These are phyloP conservation scores for Plebejus melissa DNA, from an alignment of 2,888 invertebrate species.

Conservation along the genomic window DNA sequence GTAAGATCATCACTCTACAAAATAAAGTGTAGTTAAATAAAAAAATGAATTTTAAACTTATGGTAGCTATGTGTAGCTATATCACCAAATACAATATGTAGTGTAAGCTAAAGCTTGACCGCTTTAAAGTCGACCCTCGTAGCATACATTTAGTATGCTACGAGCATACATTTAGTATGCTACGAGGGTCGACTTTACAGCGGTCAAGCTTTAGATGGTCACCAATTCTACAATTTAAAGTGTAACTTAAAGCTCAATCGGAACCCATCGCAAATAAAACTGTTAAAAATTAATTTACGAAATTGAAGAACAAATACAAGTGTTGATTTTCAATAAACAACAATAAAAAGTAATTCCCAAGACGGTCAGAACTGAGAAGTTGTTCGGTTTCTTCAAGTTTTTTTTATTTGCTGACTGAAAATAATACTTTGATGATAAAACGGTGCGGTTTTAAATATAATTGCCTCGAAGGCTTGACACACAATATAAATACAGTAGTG, in stretches of 20 bases:
- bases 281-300: neutral
- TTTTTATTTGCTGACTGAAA: slow-evolving; percentile 7
- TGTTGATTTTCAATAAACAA: slow-evolving; percentile 13
- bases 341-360: slow-evolving; percentile 5
- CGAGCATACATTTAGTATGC: too few relatives aligned
- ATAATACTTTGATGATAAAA: slow-evolving; percentile 13
- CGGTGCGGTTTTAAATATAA: slow-evolving; percentile 13
- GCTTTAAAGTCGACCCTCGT: too few relatives aligned
- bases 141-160: too few relatives aligned
- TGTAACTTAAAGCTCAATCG: neutral
- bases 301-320: neutral
- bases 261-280: neutral
- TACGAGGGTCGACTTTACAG: too few relatives aligned
- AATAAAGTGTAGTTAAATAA: too few relatives aligned
- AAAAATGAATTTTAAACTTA: too few relatives aligned
- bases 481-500: neutral
- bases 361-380: slow-evolving; percentile 5
- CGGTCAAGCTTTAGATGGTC: too few relatives aligned
- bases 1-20: too few relatives aligned
- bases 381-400: slow-evolving; percentile 2
- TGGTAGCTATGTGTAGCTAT: too few relatives aligned
- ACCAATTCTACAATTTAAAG: neutral
- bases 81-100: too few relatives aligned
- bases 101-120: too few relatives aligned
- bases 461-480: neutral